Conservation (phyloP, 2,113 vertebrate genomes). For the Myotis yumanensis region DNA sequence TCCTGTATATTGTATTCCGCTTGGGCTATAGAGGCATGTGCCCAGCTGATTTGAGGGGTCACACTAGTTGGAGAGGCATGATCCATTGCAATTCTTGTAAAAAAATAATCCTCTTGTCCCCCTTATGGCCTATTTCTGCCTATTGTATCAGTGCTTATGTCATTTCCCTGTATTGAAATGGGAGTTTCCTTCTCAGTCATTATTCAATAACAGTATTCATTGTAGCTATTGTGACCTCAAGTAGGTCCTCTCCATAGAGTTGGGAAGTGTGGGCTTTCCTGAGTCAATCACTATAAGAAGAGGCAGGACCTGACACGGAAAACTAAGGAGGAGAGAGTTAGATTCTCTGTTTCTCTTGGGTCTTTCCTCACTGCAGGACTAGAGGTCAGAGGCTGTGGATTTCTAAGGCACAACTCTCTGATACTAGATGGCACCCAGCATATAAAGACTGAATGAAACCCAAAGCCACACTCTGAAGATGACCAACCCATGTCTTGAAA, state of each 20-base stretch:
- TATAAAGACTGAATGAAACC: background rate
- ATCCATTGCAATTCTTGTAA: background rate
- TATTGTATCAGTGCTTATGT: background rate
- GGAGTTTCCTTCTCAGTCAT: background rate
- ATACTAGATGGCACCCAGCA: background rate
- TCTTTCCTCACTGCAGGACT: background rate
- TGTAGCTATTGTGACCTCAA: background rate
- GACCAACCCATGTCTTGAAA: background rate
- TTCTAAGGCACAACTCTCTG: background rate
- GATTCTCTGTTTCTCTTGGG: background rate
- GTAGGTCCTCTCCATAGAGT: background rate
- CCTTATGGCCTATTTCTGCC: background rate
- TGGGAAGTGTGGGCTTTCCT: background rate
- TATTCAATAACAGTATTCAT: constrained; percentile 5
- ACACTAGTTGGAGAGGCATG: background rate
- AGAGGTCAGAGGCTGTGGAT: background rate
- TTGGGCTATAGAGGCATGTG: background rate
- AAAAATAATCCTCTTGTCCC: background rate
- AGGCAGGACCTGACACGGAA: background rate
- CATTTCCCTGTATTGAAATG: background rate
- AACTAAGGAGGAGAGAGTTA: background rate
- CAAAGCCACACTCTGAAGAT: background rate
- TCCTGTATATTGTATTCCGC: background rate
- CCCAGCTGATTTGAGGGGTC: background rate
- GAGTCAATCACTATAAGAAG: background rate